Percentiles rank a stretch among this genome's conserved stretches.
Conservation (phyloP, 1,140 invertebrate genomes). For the Calephelis nemesis region DNA sequence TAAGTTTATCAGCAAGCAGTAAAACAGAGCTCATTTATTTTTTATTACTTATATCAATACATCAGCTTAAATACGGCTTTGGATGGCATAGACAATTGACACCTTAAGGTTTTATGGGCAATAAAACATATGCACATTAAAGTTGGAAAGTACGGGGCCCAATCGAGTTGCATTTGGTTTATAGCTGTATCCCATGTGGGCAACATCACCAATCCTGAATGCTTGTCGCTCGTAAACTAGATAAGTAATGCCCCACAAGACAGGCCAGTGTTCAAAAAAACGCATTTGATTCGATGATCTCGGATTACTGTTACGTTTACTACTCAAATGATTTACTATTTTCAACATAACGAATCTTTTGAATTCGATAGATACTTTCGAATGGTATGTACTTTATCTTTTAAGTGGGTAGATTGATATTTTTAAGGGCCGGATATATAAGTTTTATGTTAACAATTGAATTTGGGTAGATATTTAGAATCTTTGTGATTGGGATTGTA, state of each 20-base stretch:
- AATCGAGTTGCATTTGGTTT: constrained; percentile 38
- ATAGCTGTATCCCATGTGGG: constrained; percentile 35
- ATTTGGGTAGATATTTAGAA: background rate
- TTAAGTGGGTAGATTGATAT: constrained; percentile 7
- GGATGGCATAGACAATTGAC: constrained; percentile 41
- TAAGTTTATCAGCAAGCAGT: constrained; percentile 10
- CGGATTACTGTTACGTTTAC: constrained; percentile 8
- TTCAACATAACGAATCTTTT: constrained; percentile 9
- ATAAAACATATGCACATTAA: constrained; percentile 41
- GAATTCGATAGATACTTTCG: constrained; percentile 12
- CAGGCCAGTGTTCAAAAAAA: constrained; percentile 8
- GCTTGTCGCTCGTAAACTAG: constrained; percentile 51
- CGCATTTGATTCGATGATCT: constrained; percentile 10
- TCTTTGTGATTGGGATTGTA: too few species aligned
- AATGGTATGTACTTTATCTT: constrained; percentile 12
- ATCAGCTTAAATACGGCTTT: constrained; percentile 6
- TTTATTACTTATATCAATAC: constrained; percentile 13
- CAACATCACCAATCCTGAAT: constrained; percentile 49
- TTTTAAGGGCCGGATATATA: background rate
- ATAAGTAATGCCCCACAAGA: constrained; percentile 48
- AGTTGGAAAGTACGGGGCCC: constrained; percentile 36
- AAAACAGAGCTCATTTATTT: constrained; percentile 11
- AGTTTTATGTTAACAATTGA: background rate
- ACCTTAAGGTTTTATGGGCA: constrained; percentile 50
- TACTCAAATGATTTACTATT: constrained; percentile 9